Base-by-base conservation (phyloP, 2,888 invertebrate genomes). In the Endotricha flammealis region DNA sequence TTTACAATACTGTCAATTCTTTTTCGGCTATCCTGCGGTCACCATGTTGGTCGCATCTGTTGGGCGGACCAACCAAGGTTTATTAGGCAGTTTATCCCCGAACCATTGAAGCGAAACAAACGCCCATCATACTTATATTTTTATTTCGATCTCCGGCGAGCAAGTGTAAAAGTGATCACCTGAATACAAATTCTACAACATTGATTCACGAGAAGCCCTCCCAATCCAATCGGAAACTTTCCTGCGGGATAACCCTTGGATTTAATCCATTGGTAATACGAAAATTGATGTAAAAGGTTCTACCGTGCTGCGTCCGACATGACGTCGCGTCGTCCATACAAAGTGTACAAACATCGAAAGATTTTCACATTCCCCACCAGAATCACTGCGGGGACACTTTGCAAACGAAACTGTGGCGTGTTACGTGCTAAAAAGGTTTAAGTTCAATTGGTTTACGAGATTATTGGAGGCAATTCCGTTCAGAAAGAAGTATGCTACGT, bases 221-320 rank as follows among this genome's bases (percentile, higher is more conserved):
- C 70, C 68, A 72, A 76, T 76, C 79, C 77, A 81, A 83, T 80
- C 71, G 75, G 59, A 71, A 77, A 80, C 65, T 79, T 79, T 74
- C 61, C 70, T 61, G 65, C 67, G 67, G 69, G 66, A 71, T 72
- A 34, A 34, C 34, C 34, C 34, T 28, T 28, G 67, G 74, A 77
- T 82, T 81, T 82, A 85, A 85, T 85, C 83, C 81, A 77, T 85
- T 65, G 79, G 79, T 85, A 85, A 85, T 82, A 80, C 79, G 81
- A 85, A 83, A 85, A 85, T 82, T 83, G 82, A 81, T 81, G 82
- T 83, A 78, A 78, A 78, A 78, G 71, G 74, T 64, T 69, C 60
- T 63, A 54, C 70, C 70, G 57, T 73, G 64, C 66, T 59, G 60
- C 66, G 57, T 57, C 55, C 54, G 48, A 64, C 64, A 65, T 59